Evolutionary conservation across 2,888 invertebrate species (phyloP).

Genomic region (Bhutanitis thaidina): DNA sequence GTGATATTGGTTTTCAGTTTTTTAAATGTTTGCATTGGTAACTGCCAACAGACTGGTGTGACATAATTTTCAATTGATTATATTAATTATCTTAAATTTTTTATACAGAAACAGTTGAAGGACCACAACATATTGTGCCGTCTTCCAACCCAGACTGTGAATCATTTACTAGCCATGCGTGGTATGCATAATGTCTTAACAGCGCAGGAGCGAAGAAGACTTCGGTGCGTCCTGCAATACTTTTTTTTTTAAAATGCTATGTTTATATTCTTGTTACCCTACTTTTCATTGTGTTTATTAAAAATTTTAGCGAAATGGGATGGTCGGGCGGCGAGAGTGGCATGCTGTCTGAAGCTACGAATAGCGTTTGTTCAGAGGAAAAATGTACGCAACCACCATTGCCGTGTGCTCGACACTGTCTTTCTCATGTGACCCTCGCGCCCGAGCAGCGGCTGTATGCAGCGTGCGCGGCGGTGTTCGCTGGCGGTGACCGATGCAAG

Average conservation of each 20-base stretch:
- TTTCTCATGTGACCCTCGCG: conserved; percentile 91
- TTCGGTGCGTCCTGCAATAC: conserved; percentile 43
- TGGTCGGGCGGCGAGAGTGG: conserved; percentile 62
- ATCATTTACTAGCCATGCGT: conserved; percentile 59
- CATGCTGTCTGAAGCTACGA: conserved; percentile 23
- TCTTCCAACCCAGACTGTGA: conserved; percentile 58
- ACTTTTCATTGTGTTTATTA: not conserved
- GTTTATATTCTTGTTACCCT: not conserved
- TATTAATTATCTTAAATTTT: not conserved
- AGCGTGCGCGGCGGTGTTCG: conserved; percentile 72
- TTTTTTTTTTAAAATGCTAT: not conserved
- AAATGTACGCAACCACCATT: conserved; percentile 71
- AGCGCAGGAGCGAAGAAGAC: conserved; percentile 56
- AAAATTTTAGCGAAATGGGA: conserved; percentile 32
- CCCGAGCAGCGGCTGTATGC: conserved; percentile 87
- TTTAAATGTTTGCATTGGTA: too few species aligned
- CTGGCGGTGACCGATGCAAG: conserved; percentile 67
- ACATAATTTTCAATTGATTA: not conserved
- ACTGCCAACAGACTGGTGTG: too few species aligned
- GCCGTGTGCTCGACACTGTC: conserved; percentile 90
- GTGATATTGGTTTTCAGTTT: too few species aligned
- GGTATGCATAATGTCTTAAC: conserved; percentile 60
- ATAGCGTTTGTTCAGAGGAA: conserved; percentile 43
- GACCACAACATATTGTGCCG: conserved; percentile 41
- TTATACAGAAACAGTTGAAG: conserved; percentile 56